phyloP scores from a whole-genome alignment of 2,113 vertebrate genomes.

The Leptosomus discolor region DNA sequence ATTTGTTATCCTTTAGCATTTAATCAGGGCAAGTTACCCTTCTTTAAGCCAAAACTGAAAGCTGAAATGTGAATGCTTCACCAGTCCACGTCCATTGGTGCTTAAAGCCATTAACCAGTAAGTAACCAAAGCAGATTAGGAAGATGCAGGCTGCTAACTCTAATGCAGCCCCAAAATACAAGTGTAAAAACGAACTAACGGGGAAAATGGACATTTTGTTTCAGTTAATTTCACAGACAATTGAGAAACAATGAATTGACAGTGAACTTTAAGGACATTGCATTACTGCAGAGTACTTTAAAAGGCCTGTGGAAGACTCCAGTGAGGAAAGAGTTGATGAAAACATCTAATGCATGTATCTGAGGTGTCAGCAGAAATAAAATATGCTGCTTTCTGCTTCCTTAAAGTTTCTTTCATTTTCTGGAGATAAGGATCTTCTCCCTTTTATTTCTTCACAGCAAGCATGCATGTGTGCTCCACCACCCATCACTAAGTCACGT shows the following conservation, averaged over 20 bases:
- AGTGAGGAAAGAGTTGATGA: background rate
- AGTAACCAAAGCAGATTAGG: background rate
- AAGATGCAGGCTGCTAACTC: background rate
- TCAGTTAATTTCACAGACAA: conserved; percentile 11
- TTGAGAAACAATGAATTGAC: background rate
- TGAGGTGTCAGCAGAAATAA: background rate
- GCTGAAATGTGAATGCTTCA: background rate
- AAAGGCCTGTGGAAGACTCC: background rate
- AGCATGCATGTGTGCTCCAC: background rate
- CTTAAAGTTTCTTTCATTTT: background rate
- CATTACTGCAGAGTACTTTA: background rate
- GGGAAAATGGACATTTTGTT: background rate
- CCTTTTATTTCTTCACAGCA: background rate
- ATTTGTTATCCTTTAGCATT: background rate
- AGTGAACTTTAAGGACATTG: background rate
- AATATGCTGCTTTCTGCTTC: background rate
- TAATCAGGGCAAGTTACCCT: background rate
- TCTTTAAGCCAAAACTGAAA: background rate
- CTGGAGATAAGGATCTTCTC: background rate
- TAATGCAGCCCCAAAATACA: background rate
- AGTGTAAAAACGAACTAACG: accelerated
- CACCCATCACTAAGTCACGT: background rate
- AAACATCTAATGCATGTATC: background rate
- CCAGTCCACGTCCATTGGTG: accelerated
- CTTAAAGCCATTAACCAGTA: background rate